These are phyloP conservation scores for Gonocerus acuteangulatus DNA, from an alignment of 2,888 invertebrate species.

Conservation along the genomic window DNA sequence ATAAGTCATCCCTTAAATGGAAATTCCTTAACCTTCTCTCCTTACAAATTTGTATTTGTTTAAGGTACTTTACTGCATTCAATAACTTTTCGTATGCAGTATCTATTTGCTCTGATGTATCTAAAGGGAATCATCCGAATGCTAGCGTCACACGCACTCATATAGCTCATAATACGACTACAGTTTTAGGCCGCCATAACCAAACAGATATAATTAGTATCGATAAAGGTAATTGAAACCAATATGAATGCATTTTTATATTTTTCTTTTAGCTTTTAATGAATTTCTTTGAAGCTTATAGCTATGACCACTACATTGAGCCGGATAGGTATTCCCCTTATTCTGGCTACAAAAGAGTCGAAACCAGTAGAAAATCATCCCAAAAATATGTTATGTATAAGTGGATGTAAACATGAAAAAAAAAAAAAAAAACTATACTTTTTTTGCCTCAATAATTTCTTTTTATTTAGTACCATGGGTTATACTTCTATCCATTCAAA, in stretches of 20 bases:
- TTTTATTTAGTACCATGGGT: no score
- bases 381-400: no score
- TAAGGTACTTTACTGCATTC: conserved; percentile 18
- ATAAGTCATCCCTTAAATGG: not conserved
- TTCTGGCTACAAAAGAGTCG: no score
- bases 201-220: conserved; percentile 30
- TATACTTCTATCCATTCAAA: no score
- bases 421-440: no score
- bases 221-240: not conserved
- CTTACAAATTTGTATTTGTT: not conserved
- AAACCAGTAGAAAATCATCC: no score
- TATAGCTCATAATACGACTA: conserved; percentile 22
- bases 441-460: no score
- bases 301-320: no score
- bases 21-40: not conserved
- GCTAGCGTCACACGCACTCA: conserved; percentile 27
- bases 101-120: conserved; percentile 29
- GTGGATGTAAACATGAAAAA: no score
- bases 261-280: no score
- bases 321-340: no score
- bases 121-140: conserved; percentile 29
- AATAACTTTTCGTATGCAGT: conserved; percentile 26
- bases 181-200: conserved; percentile 33
- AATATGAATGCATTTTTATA: not conserved
- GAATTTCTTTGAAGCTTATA: no score